Evolutionary conservation across 2,888 invertebrate species (phyloP), one percentile per base, ranked within the genome.

Genomic region (Callosobruchus maculatus): DNA sequence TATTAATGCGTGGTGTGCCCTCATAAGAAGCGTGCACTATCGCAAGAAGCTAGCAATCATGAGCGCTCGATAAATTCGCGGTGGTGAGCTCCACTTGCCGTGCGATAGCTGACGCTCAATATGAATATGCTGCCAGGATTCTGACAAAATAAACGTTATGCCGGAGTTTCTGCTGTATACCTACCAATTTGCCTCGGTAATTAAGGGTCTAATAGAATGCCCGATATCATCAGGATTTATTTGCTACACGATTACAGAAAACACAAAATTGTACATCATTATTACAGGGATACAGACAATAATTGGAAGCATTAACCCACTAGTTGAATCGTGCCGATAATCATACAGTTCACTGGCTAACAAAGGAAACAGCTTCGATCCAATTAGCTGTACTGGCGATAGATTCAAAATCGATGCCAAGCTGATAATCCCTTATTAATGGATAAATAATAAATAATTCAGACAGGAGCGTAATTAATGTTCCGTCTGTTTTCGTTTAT

Each of bases 361-460:
- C 49, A 49, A 49, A 49, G 49, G 49, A 18, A 49, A 49, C 49
- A 49, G 49, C 49, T 49, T 49, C 13, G 1, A 18, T 49, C 49
- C 49, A 49, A 49, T 49, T 49, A 49, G 49, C 49, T 49, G 49
- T 49, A 49, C 49, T 49, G 49, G 49, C 49, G 5, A 49, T 49
- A 49, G 49, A 49, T 49, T 49, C 49, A 49, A 49, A 49, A 49
- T 49, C 49, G 49, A 49, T 49, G 49, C 18, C 13, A 13, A 49
- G 49, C 49, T 77, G 76, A 77, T 77, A 76, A 75, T 75, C 75
- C 76, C 74, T 77, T 78, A 77, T 78, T 79, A 80, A 80, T 78
- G 79, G 76, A 77, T 78, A 74, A 78, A 77, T 77, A 77, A 79
- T 77, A 79, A 79, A 78, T 79, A 79, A 77, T 78, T 77, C 73